These are phyloP conservation scores for Chymomyza costata DNA, from an alignment of 1,140 invertebrate species.

Conservation along the genomic window DNA sequence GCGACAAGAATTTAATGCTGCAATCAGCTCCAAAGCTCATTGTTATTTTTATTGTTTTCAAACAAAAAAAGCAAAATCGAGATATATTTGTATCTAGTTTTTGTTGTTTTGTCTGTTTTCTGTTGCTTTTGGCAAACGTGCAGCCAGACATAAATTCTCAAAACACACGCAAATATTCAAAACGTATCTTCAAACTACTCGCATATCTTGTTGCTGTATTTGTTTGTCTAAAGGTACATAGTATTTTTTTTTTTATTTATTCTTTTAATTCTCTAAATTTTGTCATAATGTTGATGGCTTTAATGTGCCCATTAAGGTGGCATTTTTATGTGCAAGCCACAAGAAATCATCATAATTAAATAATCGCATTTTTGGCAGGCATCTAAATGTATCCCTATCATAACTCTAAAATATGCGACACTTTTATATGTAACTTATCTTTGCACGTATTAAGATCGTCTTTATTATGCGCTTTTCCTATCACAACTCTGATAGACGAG, in stretches of 20 bases:
- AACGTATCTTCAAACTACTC: not conserved
- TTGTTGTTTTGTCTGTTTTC: conserved; percentile 10
- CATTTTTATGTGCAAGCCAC: conserved; percentile 21
- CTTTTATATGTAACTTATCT: too few relatives aligned
- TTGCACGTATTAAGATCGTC: too few relatives aligned
- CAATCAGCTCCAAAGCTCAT: conserved; percentile 3
- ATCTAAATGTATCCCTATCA: too few relatives aligned
- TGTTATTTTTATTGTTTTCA: conserved; percentile 23
- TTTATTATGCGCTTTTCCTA: too few relatives aligned
- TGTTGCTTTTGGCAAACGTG: conserved; percentile 51
- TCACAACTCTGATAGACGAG: too few relatives aligned
- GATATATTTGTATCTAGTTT: too few relatives aligned
- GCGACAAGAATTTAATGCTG: too few relatives aligned
- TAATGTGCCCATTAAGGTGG: conserved; percentile 22
- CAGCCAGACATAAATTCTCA: conserved; percentile 39
- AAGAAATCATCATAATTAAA: too few relatives aligned
- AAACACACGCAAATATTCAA: too few relatives aligned
- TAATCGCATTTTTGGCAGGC: too few relatives aligned
- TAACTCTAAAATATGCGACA: too few relatives aligned
- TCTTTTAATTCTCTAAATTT: conserved; percentile 13
- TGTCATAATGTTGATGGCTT: conserved; percentile 11
- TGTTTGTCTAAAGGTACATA: too few relatives aligned
- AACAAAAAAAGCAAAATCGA: not conserved
- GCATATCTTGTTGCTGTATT: not conserved
- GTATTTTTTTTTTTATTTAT: conserved; percentile 6